phyloP scores from a whole-genome alignment of 2,113 vertebrate genomes.

The Anoplopoma fimbria region DNA sequence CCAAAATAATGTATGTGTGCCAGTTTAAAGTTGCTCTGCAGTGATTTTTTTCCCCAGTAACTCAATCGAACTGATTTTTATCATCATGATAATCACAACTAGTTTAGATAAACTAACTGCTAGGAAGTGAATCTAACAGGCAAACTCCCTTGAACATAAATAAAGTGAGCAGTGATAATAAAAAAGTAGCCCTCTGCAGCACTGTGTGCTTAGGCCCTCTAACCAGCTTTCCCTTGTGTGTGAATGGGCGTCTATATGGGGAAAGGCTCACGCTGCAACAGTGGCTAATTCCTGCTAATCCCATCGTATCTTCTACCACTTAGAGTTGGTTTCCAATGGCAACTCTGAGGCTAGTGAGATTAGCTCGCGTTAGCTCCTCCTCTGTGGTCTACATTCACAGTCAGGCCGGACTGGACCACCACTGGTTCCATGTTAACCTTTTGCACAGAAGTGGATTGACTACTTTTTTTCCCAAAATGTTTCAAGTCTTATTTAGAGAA shows the following conservation, averaged over 20 bases:
- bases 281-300: constrained; percentile 85
- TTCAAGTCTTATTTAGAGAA: constrained; percentile 45
- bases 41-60: constrained; percentile 31
- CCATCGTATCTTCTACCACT: constrained; percentile 69
- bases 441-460: constrained; percentile 71
- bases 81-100: not conserved
- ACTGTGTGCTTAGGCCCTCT: constrained; percentile 25
- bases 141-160: not conserved
- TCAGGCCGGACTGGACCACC: constrained; percentile 40
- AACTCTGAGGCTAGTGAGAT: constrained; percentile 75
- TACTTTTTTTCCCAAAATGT: constrained; percentile 50
- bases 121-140: not conserved
- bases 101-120: constrained; percentile 17
- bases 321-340: constrained; percentile 71
- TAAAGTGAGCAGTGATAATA: constrained; percentile 3
- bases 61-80: constrained; percentile 8
- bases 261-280: constrained; percentile 81
- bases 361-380: constrained; percentile 77
- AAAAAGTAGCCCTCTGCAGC: constrained; percentile 18
- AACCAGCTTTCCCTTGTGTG: constrained; percentile 76
- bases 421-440: constrained; percentile 45
- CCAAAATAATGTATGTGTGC: constrained; percentile 5
- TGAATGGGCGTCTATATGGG: constrained; percentile 83
- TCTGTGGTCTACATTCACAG: constrained; percentile 58
- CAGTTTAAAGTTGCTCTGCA: constrained; percentile 14